Base-by-base conservation (phyloP, 2,888 invertebrate species). In the Celastrina argiolus region DNA sequence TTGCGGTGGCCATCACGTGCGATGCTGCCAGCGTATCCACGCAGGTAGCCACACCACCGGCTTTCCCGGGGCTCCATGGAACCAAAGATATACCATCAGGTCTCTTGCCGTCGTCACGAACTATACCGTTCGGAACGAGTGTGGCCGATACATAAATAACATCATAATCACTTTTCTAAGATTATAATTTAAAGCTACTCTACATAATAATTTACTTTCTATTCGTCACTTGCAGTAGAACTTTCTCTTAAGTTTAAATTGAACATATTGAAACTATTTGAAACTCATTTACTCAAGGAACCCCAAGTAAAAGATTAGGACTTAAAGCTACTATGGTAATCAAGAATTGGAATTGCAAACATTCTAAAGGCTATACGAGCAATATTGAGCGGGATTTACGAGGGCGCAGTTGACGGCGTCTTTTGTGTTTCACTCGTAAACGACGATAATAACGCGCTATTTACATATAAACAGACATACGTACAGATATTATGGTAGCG, bases 361-460 rank as follows among this genome's bases (percentile, higher is more conserved):
- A 51, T 51, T 51, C 22, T 51, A 51, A 51, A 22, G 51, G 45
- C 45, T 2, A 3, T 18, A 18, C 45, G 45, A 45, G 45, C 18
- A 45, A 58, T 58, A 58, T 58, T 31, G 58, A 58, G 16, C 58
- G 7, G 58, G 31, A 58, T 58, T 58, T 58, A 58, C 31, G 58
- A 31, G 28, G 58, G n/a, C 28, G 31, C 58, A 58, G 28, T 58
- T 28, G 28, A 58, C 58, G 58, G 16, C 58, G 58, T 31, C 58
- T 31, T 58, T 58, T 58, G 31, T 58, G 31, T 31, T 14, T 58
- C 28, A 58, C 58, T 58, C 58, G 31, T 58, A 58, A 31, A 31
- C 31, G 58, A 31, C 58, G 31, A 31, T 8, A 28, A 58, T 31
- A 58, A 58, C 28, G 58, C 28, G 6, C n/a, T 7, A 58, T 58